Base-by-base conservation (phyloP, 2,888 invertebrate species). In the Candidula unifasciata region DNA sequence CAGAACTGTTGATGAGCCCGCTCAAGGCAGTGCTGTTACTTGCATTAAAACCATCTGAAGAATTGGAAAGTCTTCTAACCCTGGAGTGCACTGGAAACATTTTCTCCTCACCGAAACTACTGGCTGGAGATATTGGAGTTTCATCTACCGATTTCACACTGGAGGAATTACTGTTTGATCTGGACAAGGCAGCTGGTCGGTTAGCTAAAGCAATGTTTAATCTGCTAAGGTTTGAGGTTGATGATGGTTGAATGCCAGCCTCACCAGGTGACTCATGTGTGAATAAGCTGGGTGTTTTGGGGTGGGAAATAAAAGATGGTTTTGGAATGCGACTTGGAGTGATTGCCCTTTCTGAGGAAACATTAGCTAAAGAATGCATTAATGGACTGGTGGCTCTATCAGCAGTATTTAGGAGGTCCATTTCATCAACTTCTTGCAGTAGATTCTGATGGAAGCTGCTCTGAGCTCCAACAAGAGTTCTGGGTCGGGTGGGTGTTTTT, bases 71-170 rank as follows among this genome's bases (percentile, higher is more conserved):
- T 35, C 79, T 69, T 8, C 83, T 79, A n/a, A 77, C 57, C 24
- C 33, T 54, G 13, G 68, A 24, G 44, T 76, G 78, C 21, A 80
- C 69, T 10, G 24, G 68, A 73, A 77, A 69, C n/a, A 76, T 37
- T 87, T 86, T 84, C 87, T 89, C 77, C 81, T 86, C 35, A 89
- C 89, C 27, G 87, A 24, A 71, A 52, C 71, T 77, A 52, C 76
- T 64, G n/a, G 89, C 33, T 88, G 89, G 37, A 88, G 91, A 68
- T 87, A 84, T n/a, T 85, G 88, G 57, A 64, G 64, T 16, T 60
- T 80, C 82, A 33, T 79, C 77, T 21, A 33, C n/a, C 33, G 81
- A 79, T 30, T 66, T 37, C 13, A 77, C 81, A 60, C 81, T 81
- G 78, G 81, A 78, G 5, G 80, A 76, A 57, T 71, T 80, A 71